Evolutionary conservation across 2,113 vertebrate genomes (phyloP).

Genomic region (Gallinago undulata): DNA sequence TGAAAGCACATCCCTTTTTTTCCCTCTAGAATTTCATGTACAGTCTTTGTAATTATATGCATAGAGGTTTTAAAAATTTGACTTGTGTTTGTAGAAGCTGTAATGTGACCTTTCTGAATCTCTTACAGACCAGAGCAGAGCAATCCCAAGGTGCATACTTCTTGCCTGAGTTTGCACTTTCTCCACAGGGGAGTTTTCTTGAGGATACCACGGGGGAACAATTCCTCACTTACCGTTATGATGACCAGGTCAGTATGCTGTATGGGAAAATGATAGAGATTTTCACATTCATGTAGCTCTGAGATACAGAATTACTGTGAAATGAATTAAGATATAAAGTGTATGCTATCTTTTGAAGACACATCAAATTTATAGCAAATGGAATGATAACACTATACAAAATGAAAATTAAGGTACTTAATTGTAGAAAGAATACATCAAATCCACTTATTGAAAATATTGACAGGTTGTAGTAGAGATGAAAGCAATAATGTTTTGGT

Average conservation of each 20-base stretch:
- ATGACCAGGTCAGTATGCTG: constrained; percentile 85
- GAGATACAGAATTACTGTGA: background rate
- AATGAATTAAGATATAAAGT: background rate
- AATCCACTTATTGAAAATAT: background rate
- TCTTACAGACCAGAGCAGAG: constrained; percentile 77
- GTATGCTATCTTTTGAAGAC: background rate
- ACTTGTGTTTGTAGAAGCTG: background rate
- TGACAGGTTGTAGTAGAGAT: background rate
- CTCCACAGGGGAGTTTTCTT: constrained; percentile 92
- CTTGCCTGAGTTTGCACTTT: constrained; percentile 91
- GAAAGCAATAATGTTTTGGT: background rate
- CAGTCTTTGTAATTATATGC: background rate
- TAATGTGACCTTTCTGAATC: constrained; percentile 34
- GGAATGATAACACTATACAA: accelerated
- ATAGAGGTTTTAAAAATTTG: background rate
- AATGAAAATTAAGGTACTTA: background rate
- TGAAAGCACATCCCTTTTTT: background rate
- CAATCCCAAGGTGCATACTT: constrained; percentile 87
- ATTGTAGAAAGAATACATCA: background rate
- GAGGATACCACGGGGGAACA: constrained; percentile 90
- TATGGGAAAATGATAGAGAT: background rate
- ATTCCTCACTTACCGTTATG: constrained; percentile 87
- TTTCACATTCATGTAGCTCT: background rate
- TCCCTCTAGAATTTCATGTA: background rate
- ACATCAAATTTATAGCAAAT: background rate